Evolutionary conservation across 2,113 vertebrate species (phyloP).

Genomic region (Alouatta palliata): DNA sequence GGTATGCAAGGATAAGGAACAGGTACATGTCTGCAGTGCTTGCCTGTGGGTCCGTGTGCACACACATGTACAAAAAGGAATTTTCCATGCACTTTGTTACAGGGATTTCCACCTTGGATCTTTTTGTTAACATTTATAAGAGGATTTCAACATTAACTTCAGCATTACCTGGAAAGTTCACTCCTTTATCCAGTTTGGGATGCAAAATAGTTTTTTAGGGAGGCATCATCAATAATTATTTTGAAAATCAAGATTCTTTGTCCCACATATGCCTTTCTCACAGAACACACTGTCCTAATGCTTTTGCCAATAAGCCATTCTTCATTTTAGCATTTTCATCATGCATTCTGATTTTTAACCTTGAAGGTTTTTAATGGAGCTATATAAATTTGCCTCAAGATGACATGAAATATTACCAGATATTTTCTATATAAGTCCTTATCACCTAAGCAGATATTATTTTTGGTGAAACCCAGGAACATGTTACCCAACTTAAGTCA

Average conservation of each 20-base stretch:
- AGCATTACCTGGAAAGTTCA: background rate
- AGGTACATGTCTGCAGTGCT: background rate
- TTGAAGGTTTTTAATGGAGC: conserved; percentile 66
- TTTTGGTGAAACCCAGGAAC: conserved; percentile 31
- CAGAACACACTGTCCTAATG: conserved; percentile 6
- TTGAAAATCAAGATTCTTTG: conserved; percentile 21
- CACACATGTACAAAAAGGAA: too few relatives aligned
- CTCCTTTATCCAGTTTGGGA: background rate
- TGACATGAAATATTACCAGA: conserved; percentile 63
- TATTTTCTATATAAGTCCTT: background rate
- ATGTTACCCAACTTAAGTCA: conserved; percentile 30
- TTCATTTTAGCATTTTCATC: conserved; percentile 71
- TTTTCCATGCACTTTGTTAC: background rate
- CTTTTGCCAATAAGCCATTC: conserved; percentile 55
- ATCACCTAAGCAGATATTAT: background rate
- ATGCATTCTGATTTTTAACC: conserved; percentile 63
- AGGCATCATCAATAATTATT: background rate
- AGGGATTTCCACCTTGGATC: background rate
- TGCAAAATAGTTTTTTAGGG: background rate
- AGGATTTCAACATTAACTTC: background rate
- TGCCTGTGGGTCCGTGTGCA: background rate
- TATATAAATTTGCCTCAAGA: conserved; percentile 68
- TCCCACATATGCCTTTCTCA: conserved; percentile 1
- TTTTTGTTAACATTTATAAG: background rate
- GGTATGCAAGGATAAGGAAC: background rate